These are phyloP conservation scores for Oscheius sp. DNA, from an alignment of 2,888 invertebrate genomes.

Conservation along the genomic window DNA sequence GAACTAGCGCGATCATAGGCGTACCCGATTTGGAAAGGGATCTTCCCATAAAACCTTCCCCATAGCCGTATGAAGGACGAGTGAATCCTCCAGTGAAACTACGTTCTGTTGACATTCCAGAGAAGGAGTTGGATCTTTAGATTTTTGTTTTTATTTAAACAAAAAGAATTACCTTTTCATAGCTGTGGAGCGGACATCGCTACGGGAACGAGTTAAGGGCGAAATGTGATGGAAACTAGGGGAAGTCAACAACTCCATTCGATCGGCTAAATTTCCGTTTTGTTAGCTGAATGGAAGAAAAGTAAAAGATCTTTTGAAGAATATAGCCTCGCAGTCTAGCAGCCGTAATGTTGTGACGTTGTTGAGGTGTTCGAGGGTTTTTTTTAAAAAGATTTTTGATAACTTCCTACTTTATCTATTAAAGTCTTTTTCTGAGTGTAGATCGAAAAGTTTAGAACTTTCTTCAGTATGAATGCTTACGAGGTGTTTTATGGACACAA, in stretches of 20 bases:
- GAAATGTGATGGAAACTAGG: conserved; percentile 67
- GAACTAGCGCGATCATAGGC: conserved; percentile 32
- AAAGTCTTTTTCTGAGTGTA: too few relatives aligned
- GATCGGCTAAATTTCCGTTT: conserved; percentile 27
- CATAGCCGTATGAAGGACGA: conserved; percentile 63
- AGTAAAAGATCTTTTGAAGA: too few relatives aligned
- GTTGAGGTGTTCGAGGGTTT: too few relatives aligned
- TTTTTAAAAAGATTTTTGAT: too few relatives aligned
- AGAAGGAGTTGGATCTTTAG: conserved; percentile 62
- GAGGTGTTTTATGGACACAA: not conserved
- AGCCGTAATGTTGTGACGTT: too few relatives aligned
- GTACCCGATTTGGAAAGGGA: conserved; percentile 65
- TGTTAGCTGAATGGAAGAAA: too few relatives aligned
- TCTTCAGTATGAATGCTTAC: too few relatives aligned
- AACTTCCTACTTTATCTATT: too few relatives aligned
- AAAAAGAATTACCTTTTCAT: conserved; percentile 42
- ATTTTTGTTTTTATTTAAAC: not conserved
- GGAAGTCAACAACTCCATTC: conserved; percentile 54
- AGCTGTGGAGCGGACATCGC: conserved; percentile 51
- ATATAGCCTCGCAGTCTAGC: too few relatives aligned
- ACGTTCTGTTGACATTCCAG: conserved; percentile 40
- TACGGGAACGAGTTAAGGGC: conserved; percentile 59
- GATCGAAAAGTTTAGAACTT: too few relatives aligned
- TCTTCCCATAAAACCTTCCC: conserved; percentile 68
- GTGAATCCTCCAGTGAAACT: conserved; percentile 50